Base-by-base conservation (phyloP, 2,113 vertebrate genomes). In the Crypturellus undulatus region DNA sequence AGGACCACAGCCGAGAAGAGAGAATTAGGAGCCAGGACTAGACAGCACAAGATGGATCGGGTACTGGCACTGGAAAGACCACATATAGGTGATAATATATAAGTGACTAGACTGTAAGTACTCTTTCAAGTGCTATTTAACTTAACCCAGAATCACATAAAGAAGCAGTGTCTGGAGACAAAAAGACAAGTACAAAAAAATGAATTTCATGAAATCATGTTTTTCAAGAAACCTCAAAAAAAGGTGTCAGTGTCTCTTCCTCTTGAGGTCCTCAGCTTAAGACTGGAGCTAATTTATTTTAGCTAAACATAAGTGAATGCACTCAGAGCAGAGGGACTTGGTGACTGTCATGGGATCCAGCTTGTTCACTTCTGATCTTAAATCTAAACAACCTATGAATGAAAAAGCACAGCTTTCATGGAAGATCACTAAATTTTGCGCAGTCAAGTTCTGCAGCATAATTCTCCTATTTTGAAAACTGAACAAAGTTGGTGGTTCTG, bases 401-500 rank as follows among this genome's bases (percentile, higher is more conserved):
- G 80, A 51, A 96, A 90, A 92, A 87, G 45, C 58, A 84, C 59
- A 93, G 64, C 45, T 72, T 62, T 72, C 69, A 59, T 12, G 58
- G 83, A 79, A 92, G 80, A 59, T 36, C 51, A 65, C 65, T 62
- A 71, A 60, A 36, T 82, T 87, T 95, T 65, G 63, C 86, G 73
- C 56, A 10, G 47, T 71, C 70, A 94, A 82, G 62, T 89, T 79
- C 63, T 94, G 78, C 77, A 87, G 67, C 59, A 38, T 79, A 94
- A 93, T 86, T 87, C 70, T 17, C 59, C 45, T 71, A 45, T 96
- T 95, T 94, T 87, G 70, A 94, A 95, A 89, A 76, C 6, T 40
- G 63, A 92, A 54, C 62, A 25, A 87, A 93, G 77, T 93, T 82
- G 73, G 68, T 72, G 80, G 51, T 92, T 97, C 80, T 90, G 90